Evolutionary conservation across 2,888 invertebrate species (phyloP).

Genomic region (Doris montereyensis): DNA sequence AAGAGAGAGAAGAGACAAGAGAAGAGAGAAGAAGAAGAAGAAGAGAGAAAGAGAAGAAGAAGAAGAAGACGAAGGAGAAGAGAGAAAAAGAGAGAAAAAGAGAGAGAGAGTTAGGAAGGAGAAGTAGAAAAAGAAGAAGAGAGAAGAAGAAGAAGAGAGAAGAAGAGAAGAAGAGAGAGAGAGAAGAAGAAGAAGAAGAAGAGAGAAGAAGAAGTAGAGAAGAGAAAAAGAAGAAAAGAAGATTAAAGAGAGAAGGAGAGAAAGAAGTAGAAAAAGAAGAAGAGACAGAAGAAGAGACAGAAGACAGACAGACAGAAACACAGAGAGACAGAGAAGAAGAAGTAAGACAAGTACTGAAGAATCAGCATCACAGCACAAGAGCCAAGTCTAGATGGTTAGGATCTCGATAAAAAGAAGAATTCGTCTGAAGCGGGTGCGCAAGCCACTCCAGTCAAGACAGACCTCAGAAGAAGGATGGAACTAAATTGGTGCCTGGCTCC

Average conservation of each 20-base stretch:
- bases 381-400: too few relatives aligned
- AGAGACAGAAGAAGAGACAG: background rate
- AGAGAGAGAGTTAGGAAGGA: background rate
- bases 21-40: background rate
- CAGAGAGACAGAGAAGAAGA: background rate
- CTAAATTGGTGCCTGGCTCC: too few relatives aligned
- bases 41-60: background rate
- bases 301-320: background rate
- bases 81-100: background rate
- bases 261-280: background rate
- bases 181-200: background rate
- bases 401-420: too few relatives aligned
- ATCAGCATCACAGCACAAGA: too few relatives aligned
- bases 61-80: background rate
- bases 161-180: too few relatives aligned
- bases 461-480: too few relatives aligned
- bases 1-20: too few relatives aligned
- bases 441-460: too few relatives aligned
- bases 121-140: too few relatives aligned
- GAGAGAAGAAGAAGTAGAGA: background rate
- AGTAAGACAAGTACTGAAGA: constrained; percentile 32
- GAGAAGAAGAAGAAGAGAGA: background rate
- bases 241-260: background rate
- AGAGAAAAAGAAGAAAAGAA: background rate
- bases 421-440: too few relatives aligned